Percentiles rank a stretch among this genome's conserved stretches.
Evolutionary conservation across 2,113 vertebrate species (phyloP).

Genomic region (Upupa epops): DNA sequence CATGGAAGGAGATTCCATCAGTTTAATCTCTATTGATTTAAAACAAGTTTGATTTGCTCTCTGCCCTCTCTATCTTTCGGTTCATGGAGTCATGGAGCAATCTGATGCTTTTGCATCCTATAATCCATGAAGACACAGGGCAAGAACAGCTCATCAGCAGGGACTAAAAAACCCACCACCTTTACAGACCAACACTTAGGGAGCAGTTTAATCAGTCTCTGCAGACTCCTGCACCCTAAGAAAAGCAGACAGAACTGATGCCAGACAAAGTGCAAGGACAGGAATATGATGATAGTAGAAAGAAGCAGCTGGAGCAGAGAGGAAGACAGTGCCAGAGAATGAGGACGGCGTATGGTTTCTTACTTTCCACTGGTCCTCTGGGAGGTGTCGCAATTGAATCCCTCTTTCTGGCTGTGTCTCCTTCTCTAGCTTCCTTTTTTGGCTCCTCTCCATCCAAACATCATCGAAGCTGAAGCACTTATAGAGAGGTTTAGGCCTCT

Average conservation of each 20-base stretch:
- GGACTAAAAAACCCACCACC: background rate
- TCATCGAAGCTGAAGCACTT: constrained; percentile 80
- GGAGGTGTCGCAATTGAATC: constrained; percentile 28
- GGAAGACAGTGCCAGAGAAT: background rate
- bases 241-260: background rate
- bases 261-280: background rate
- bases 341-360: constrained; percentile 27
- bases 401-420: constrained; percentile 64
- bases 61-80: background rate
- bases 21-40: background rate
- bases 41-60: background rate
- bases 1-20: background rate
- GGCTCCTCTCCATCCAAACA: constrained; percentile 84
- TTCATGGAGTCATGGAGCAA: background rate
- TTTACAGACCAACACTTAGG: background rate
- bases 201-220: background rate
- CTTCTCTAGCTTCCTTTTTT: constrained; percentile 74
- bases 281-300: background rate
- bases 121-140: background rate
- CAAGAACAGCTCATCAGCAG: background rate
- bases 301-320: constrained; percentile 25
- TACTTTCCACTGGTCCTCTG: constrained; percentile 77
- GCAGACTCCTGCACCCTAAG: background rate
- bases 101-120: background rate
- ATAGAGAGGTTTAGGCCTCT: constrained; percentile 29